Evolutionary conservation across 1,140 invertebrate genomes (phyloP).

Genomic region (Lasioglossum albipes): DNA sequence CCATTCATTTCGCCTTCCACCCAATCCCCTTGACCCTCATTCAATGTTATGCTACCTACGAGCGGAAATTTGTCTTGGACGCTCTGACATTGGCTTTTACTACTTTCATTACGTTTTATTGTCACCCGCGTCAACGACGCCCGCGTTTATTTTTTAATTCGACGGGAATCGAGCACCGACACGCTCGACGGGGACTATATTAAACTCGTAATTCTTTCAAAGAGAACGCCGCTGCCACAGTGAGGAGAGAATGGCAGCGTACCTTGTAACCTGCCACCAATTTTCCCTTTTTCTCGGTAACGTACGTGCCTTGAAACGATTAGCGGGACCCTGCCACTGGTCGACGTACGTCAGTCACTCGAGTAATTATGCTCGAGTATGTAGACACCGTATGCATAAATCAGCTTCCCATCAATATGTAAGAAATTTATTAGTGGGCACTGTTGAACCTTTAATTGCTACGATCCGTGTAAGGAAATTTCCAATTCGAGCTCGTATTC

Average conservation of each 20-base stretch:
- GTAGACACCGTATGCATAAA: neutral
- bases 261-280: conserved; percentile 61
- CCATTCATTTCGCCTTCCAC: conserved; percentile 36
- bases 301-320: conserved; percentile 68
- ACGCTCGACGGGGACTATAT: conserved; percentile 68
- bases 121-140: conserved; percentile 69
- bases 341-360: conserved; percentile 38
- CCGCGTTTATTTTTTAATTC: conserved; percentile 75
- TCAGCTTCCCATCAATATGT: neutral
- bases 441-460: neutral
- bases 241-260: conserved; percentile 58
- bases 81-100: conserved; percentile 64
- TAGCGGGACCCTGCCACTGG: conserved; percentile 51
- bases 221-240: conserved; percentile 64
- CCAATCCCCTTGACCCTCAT: conserved; percentile 32
- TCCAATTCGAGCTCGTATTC: neutral
- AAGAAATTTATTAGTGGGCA: neutral
- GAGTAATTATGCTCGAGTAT: conserved; percentile 1
- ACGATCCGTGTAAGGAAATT: neutral
- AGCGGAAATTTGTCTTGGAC: conserved; percentile 31
- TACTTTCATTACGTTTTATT: conserved; percentile 77
- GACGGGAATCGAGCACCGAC: conserved; percentile 61
- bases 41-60: conserved; percentile 32
- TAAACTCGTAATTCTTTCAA: conserved; percentile 76
- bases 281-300: conserved; percentile 54